phyloP scores from a whole-genome alignment of 2,113 vertebrate species.

The Aegotheles bennettii region DNA sequence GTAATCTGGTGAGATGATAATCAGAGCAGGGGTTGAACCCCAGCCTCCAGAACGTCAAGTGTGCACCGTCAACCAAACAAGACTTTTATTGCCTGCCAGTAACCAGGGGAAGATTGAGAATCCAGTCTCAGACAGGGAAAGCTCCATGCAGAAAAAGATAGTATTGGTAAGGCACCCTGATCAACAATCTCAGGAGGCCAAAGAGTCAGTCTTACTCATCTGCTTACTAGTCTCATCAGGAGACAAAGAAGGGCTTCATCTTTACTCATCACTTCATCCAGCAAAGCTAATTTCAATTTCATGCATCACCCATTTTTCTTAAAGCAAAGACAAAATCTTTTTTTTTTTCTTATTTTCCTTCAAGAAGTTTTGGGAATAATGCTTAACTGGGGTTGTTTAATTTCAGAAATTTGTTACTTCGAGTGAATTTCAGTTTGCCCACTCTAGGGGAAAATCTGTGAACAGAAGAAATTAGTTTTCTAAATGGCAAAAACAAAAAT shows the following conservation, averaged over 20 bases:
- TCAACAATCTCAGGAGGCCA: neutral
- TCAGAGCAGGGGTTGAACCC: neutral
- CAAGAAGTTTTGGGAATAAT: neutral
- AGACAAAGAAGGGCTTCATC: neutral
- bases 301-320: constrained; percentile 6
- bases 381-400: neutral
- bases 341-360: neutral
- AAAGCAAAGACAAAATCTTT: neutral
- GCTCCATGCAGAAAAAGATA: neutral
- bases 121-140: neutral
- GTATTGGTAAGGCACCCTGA: neutral
- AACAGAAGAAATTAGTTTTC: neutral
- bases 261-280: neutral
- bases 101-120: neutral
- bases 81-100: neutral
- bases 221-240: neutral
- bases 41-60: neutral
- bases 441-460: neutral
- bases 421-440: neutral
- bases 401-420: neutral
- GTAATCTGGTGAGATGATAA: neutral
- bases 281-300: constrained; percentile 1
- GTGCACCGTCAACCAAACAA: neutral
- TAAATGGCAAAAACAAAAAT: neutral
- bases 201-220: neutral